These are phyloP conservation scores for Caracal caracal DNA, from an alignment of 2,113 vertebrate genomes.

Conservation along the genomic window DNA sequence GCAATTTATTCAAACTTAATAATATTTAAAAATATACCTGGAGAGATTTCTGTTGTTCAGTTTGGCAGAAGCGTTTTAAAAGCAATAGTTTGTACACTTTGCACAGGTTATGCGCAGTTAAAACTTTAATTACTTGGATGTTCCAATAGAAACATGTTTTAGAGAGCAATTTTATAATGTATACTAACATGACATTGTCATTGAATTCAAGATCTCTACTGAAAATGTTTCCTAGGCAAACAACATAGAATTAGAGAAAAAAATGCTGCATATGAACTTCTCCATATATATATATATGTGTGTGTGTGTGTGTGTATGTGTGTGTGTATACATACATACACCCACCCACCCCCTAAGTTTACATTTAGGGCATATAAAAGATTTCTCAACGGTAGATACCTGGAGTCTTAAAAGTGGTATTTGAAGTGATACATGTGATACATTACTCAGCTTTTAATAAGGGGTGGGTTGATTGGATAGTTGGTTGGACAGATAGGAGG, in stretches of 20 bases:
- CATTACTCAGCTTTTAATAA: background rate
- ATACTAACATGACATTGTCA: background rate
- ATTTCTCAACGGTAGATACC: background rate
- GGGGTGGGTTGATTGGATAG: background rate
- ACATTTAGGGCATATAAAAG: background rate
- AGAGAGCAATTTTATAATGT: background rate
- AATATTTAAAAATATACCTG: background rate
- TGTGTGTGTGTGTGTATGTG: background rate
- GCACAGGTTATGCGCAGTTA: background rate
- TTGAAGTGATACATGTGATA: background rate
- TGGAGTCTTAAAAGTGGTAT: background rate
- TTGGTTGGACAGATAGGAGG: background rate
- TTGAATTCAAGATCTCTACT: background rate
- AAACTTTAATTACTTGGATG: background rate
- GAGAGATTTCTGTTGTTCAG: background rate
- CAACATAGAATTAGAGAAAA: constrained; percentile 1
- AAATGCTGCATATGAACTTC: background rate
- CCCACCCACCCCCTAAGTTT: background rate
- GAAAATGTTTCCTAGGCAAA: background rate
- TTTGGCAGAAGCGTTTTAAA: background rate
- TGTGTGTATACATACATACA: too few species aligned
- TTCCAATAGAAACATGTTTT: background rate
- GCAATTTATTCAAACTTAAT: background rate
- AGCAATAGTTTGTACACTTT: background rate
- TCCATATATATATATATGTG: background rate